These are phyloP conservation scores for Colinus virginianus DNA, from an alignment of 2,113 vertebrate genomes.

Conservation along the genomic window DNA sequence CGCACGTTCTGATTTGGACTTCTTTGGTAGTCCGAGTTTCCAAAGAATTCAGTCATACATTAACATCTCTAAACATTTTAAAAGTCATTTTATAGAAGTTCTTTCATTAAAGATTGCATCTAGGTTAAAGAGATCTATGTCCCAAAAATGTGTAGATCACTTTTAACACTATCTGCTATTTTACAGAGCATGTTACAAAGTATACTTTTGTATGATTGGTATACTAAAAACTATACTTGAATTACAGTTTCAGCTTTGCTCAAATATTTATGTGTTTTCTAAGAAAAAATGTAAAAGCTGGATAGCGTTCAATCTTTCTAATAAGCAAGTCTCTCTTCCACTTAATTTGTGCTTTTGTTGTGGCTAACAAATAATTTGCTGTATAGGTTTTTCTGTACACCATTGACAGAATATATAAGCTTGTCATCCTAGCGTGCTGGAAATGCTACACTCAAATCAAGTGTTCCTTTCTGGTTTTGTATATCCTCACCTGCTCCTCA, in stretches of 20 bases:
- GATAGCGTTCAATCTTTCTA: conserved; percentile 67
- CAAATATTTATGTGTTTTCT: conserved; percentile 11
- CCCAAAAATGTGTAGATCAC: background rate
- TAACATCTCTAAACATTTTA: background rate
- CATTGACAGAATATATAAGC: conserved; percentile 86
- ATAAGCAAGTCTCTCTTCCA: conserved; percentile 61
- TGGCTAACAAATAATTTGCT: conserved; percentile 70
- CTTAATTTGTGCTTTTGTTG: conserved; percentile 73
- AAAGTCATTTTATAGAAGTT: background rate
- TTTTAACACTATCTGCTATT: background rate
- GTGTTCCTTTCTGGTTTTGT: conserved; percentile 86
- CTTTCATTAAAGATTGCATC: background rate
- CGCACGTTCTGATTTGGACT: background rate
- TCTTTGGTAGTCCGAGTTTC: background rate
- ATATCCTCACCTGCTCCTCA: conserved; percentile 95
- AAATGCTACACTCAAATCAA: conserved; percentile 80
- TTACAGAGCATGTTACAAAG: background rate
- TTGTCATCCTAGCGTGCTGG: conserved; percentile 83
- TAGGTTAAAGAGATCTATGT: background rate
- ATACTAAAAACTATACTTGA: background rate
- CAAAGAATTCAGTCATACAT: background rate
- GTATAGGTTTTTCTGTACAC: conserved; percentile 61
- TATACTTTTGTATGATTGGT: background rate
- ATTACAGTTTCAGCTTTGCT: background rate
- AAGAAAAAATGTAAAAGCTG: background rate